Base-by-base conservation (phyloP, 1,140 invertebrate species). In the Chelonus insularis region DNA sequence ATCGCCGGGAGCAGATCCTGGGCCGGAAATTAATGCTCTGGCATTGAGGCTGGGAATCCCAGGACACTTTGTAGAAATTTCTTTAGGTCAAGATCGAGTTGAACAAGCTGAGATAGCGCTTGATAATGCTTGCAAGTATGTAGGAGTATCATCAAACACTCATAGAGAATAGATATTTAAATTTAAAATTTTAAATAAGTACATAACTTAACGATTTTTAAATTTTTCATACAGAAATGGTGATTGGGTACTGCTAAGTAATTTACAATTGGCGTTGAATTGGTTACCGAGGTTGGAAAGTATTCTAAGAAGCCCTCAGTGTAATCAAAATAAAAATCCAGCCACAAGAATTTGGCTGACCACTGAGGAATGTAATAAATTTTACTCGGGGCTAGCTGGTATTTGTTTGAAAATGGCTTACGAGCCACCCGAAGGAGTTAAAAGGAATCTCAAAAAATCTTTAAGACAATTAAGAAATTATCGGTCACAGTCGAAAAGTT, bases 181-280 rank as follows among this genome's bases (percentile, higher is more conserved):
- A n/a, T n/a, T n/a, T n/a, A n/a, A n/a, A n/a, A n/a, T n/a, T n/a
- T n/a, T n/a, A n/a, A n/a, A n/a, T n/a, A n/a, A n/a, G n/a, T n/a
- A n/a, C n/a, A n/a, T n/a, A n/a, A n/a, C n/a, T n/a, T n/a, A n/a
- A n/a, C n/a, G n/a, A n/a, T n/a, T n/a, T n/a, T n/a, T n/a, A n/a
- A n/a, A n/a, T n/a, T n/a, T n/a, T n/a, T n/a, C n/a, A n/a, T n/a
- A 72, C 83, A 75, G 77, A 56, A 79, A 84, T 60, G 91, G 90
- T 2, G 78, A 85, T 12, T 95, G 93, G 92, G 71, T 94, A 2
- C 87, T 91, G 45, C 75, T 96, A 25, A 96, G 95, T 76, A 97
- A 97, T 79, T 82, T 97, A 0, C 95, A 97, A 76, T 80, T 97
- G 9, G 90, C 94, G 9, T 87, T 88, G 0, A 83, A 86, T 25